These are phyloP conservation scores for Clistopyga incitator DNA, from an alignment of 2,888 invertebrate species.

Conservation along the genomic window DNA sequence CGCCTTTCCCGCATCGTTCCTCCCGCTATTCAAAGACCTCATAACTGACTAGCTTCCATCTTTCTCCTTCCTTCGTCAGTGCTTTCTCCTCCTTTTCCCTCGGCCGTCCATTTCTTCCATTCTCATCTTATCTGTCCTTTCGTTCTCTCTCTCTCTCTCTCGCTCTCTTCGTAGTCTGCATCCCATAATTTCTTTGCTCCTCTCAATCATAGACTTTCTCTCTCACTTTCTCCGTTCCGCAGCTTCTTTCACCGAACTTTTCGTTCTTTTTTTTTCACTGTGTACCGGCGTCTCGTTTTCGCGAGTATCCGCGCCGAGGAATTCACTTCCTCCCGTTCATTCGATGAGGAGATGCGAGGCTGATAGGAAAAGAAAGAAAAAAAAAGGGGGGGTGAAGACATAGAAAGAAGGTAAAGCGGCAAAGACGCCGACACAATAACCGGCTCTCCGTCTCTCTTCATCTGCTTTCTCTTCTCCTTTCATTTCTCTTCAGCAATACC, in stretches of 20 bases:
- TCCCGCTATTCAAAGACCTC: constrained; percentile 73
- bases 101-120: constrained; percentile 9
- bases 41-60: constrained; percentile 69
- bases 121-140: constrained; percentile 38
- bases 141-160: constrained; percentile 39
- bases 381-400: too few species aligned
- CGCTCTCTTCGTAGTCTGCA: constrained; percentile 36
- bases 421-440: constrained; percentile 53
- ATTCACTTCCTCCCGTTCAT: constrained; percentile 38
- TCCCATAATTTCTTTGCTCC: constrained; percentile 52
- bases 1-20: constrained; percentile 37
- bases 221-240: constrained; percentile 44
- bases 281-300: background rate
- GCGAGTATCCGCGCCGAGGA: constrained; percentile 39
- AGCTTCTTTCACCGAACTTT: constrained; percentile 8
- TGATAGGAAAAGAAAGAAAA: constrained; percentile 17
- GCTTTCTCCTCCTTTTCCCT: constrained; percentile 30
- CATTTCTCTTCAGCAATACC: constrained; percentile 34
- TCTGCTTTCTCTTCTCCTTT: constrained; percentile 20
- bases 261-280: constrained; percentile 21
- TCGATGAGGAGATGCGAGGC: constrained; percentile 21
- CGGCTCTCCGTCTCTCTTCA: constrained; percentile 47
- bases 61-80: constrained; percentile 11
- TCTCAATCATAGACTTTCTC: constrained; percentile 51
- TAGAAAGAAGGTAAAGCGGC: constrained; percentile 20